Conservation (phyloP, 2,888 invertebrate genomes). For the Chrysopilus asiliformis region DNA sequence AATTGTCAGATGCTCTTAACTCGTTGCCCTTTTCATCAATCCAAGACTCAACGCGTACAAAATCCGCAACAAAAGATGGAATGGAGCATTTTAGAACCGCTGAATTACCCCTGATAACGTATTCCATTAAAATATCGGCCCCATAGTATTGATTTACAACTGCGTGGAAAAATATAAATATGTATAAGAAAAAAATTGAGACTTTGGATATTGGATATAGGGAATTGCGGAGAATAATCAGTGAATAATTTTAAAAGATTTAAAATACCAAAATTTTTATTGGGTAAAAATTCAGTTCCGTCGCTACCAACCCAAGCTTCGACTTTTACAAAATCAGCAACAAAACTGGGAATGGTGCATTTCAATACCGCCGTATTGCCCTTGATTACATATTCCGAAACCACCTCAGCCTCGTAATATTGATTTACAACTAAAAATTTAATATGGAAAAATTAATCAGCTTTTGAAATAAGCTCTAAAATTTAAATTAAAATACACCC, state of each 20-base stretch:
- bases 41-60: conserved; percentile 57
- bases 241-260: background rate
- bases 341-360: conserved; percentile 82
- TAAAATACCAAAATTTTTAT: conserved; percentile 56
- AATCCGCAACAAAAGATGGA: conserved; percentile 61
- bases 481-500: conserved; percentile 3
- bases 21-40: conserved; percentile 43
- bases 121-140: conserved; percentile 58
- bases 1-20: conserved; percentile 28
- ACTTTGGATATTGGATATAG: background rate
- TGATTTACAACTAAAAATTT: conserved; percentile 63
- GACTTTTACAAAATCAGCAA: conserved; percentile 81
- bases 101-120: conserved; percentile 59
- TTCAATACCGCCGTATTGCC: conserved; percentile 79
- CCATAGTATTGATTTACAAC: conserved; percentile 60
- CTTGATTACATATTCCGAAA: conserved; percentile 78
- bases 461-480: conserved; percentile 9
- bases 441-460: conserved; percentile 2
- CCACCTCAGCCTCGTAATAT: conserved; percentile 77
- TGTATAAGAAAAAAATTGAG: background rate
- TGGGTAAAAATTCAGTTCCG: conserved; percentile 54
- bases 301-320: conserved; percentile 63
- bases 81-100: conserved; percentile 60
- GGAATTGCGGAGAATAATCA: background rate
- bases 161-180: too few relatives aligned